Percentiles rank a stretch among this genome's conserved stretches.
Conservation (phyloP, 2,113 vertebrate species). For the Myrmecophaga tridactyla region DNA sequence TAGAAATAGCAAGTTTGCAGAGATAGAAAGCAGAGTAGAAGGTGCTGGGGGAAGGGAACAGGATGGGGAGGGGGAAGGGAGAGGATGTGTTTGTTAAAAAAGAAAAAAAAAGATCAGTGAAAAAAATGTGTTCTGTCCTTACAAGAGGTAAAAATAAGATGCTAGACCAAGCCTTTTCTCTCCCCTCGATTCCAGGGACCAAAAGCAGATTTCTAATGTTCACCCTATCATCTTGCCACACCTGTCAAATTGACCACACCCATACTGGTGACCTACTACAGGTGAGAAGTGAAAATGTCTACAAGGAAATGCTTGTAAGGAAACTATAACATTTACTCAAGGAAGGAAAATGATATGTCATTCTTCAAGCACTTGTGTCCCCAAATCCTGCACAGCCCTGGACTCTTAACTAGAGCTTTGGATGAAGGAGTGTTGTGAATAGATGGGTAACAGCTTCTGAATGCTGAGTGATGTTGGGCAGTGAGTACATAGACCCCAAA, state of each 20-base stretch:
- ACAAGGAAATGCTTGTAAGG: fast-evolving
- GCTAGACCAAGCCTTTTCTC: no score
- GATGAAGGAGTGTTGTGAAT: no score
- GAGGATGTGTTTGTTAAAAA: no score
- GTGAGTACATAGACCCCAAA: background rate
- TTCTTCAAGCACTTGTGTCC: background rate
- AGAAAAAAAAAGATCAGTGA: no score
- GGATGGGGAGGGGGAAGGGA: no score
- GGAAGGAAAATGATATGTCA: background rate
- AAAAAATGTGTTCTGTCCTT: background rate
- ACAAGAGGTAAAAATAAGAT: background rate
- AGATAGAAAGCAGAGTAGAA: no score
- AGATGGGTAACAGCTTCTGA: background rate
- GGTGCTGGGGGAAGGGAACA: no score
- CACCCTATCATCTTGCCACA: fast-evolving
- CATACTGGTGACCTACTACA: background rate
- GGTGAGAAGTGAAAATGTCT: background rate
- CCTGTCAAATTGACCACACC: background rate
- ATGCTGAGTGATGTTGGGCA: no score
- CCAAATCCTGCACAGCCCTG: background rate
- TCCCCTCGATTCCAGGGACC: background rate
- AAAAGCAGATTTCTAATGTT: background rate
- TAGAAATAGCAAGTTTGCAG: no score
- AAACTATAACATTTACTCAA: background rate
- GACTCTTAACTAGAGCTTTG: background rate